Conservation (phyloP, 2,113 vertebrate species). For the Blennius ocellaris region DNA sequence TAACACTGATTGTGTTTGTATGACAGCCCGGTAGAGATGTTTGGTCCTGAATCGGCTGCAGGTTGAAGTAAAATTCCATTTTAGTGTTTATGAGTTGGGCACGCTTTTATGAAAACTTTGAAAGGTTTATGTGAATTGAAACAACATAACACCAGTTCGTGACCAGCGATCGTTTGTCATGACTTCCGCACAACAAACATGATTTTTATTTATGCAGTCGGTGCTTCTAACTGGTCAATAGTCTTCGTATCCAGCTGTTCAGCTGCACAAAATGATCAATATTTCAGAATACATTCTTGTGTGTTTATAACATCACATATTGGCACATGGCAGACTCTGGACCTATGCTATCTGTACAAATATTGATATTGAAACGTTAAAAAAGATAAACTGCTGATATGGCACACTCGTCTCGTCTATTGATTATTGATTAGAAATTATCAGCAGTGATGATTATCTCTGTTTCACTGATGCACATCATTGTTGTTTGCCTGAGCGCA, state of each 20-base stretch:
- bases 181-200: no score
- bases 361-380: not conserved
- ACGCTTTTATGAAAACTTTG: constrained; percentile 10
- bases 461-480: no score
- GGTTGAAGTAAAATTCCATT: constrained; percentile 16
- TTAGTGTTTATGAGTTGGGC: constrained; percentile 13
- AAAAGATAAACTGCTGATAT: not conserved
- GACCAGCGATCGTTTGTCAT: not conserved
- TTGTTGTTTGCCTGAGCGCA: no score
- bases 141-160: not conserved
- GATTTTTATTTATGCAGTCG: no score
- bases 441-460: no score
- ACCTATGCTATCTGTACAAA: not conserved
- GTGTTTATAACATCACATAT: not conserved
- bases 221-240: no score
- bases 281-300: not conserved
- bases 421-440: no score
- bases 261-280: not conserved
- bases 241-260: not conserved
- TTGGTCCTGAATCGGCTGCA: constrained; percentile 23
- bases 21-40: constrained; percentile 31
- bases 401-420: no score
- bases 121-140: not conserved
- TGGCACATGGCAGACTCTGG: not conserved
- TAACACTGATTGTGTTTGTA: constrained; percentile 53